Evolutionary conservation across 37 sponge, comb jelly and placozoan genomes (phyloP).

Genomic region (Halisarca cf. caerulea): DNA sequence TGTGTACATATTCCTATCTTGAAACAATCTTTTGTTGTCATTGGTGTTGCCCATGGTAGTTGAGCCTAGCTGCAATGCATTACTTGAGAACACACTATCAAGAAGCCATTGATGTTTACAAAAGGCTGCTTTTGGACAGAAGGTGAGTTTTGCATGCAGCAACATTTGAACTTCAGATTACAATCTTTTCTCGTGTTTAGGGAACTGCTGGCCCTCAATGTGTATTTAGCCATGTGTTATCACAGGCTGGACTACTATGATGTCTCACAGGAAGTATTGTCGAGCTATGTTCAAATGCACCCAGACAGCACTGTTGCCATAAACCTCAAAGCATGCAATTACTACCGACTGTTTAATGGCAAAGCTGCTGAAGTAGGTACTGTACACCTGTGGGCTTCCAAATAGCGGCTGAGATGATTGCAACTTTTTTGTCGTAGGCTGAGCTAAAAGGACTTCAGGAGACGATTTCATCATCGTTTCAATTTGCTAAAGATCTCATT

Average conservation of each 20-base stretch:
- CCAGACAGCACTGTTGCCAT: constrained; percentile 93
- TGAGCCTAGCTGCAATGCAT: constrained; percentile 98
- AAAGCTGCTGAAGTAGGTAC: constrained; percentile 94
- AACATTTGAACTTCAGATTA: neutral
- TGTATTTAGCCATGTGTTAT: constrained; percentile 99
- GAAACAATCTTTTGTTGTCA: no score
- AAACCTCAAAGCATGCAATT: constrained; percentile 98
- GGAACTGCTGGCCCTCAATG: constrained; percentile 96
- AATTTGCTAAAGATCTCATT: constrained; percentile 93
- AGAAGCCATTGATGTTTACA: constrained; percentile 99
- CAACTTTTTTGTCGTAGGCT: constrained; percentile 54
- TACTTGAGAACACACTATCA: constrained; percentile 98
- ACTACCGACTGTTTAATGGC: constrained; percentile 97
- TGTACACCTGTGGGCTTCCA: neutral
- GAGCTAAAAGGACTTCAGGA: constrained; percentile 93
- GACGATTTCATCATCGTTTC: constrained; percentile 72
- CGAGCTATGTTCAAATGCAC: constrained; percentile 87
- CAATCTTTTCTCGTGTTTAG: constrained; percentile 31
- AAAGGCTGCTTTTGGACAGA: constrained; percentile 88
- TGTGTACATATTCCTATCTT: neutral
- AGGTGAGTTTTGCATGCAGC: constrained; percentile 55
- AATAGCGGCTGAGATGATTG: neutral
- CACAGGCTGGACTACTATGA: constrained; percentile 99
- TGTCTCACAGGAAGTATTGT: constrained; percentile 97
- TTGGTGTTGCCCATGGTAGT: constrained; percentile 55